Conservation (phyloP, 2,888 invertebrate species). For the Tineola bisselliella region DNA sequence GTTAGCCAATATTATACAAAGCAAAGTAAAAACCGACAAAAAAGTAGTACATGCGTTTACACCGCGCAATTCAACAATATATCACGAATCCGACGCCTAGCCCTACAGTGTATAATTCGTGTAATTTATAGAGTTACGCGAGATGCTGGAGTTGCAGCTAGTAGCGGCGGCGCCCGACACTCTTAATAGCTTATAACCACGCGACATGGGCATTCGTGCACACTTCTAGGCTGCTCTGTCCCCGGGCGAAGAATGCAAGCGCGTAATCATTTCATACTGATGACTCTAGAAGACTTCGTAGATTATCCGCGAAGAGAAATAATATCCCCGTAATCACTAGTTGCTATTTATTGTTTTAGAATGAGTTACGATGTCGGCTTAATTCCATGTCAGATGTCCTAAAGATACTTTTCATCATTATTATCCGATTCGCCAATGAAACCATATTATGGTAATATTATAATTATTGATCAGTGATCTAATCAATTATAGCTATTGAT, state of each 20-base stretch:
- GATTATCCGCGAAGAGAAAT: slow-evolving; percentile 5
- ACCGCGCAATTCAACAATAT: slow-evolving; percentile 36
- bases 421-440: neutral
- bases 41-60: neutral
- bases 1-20: neutral
- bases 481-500: neutral
- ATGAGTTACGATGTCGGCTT: neutral
- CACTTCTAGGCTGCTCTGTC: neutral
- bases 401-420: neutral
- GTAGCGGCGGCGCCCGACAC: slow-evolving; percentile 44
- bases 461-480: neutral
- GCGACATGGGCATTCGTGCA: slow-evolving; percentile 45
- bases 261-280: slow-evolving; percentile 10
- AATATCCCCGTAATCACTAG: slow-evolving; percentile 4
- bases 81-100: slow-evolving; percentile 50
- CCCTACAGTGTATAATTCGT: slow-evolving; percentile 59
- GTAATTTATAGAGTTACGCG: slow-evolving; percentile 49
- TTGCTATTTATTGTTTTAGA: neutral
- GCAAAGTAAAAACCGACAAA: neutral
- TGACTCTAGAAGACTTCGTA: slow-evolving; percentile 1
- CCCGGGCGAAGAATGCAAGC: neutral
- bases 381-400: neutral
- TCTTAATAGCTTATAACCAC: slow-evolving; percentile 61
- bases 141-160: slow-evolving; percentile 32
- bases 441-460: neutral